These are phyloP conservation scores for Acrocephalus arundinaceus DNA, from an alignment of 2,113 vertebrate species.

Conservation along the genomic window DNA sequence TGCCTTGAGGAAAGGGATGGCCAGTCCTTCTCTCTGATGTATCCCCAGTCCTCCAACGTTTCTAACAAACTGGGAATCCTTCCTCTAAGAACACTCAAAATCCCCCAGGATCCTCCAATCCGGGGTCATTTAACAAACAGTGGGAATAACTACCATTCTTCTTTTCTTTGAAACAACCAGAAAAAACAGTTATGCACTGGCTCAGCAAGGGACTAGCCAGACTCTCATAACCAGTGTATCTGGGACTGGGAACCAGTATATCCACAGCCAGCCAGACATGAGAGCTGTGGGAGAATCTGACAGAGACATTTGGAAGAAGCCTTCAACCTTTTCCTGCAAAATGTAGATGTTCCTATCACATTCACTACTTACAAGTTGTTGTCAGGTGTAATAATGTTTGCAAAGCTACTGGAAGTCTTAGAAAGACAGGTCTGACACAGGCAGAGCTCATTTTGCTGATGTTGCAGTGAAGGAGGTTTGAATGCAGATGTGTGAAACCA, in stretches of 20 bases:
- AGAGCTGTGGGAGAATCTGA: neutral
- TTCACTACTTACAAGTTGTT: neutral
- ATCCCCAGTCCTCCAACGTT: rapidly evolving
- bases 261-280: neutral
- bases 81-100: neutral
- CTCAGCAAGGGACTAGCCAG: neutral
- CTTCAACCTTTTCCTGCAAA: neutral
- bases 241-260: neutral
- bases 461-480: neutral
- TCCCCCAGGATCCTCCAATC: neutral
- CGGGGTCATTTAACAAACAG: neutral
- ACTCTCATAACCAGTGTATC: neutral
- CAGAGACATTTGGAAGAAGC: neutral
- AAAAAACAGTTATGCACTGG: neutral
- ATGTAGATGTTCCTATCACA: neutral
- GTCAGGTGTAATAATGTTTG: neutral
- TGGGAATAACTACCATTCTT: neutral
- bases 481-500: neutral
- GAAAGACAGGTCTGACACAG: neutral
- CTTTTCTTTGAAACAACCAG: neutral
- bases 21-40: neutral
- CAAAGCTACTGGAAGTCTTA: neutral
- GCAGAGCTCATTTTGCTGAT: neutral
- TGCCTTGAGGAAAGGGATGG: neutral
- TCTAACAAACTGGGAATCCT: neutral